Percentiles rank a stretch among this genome's conserved stretches.
phyloP scores from a whole-genome alignment of 2,888 invertebrate species.

The Mythimna lalbum region DNA sequence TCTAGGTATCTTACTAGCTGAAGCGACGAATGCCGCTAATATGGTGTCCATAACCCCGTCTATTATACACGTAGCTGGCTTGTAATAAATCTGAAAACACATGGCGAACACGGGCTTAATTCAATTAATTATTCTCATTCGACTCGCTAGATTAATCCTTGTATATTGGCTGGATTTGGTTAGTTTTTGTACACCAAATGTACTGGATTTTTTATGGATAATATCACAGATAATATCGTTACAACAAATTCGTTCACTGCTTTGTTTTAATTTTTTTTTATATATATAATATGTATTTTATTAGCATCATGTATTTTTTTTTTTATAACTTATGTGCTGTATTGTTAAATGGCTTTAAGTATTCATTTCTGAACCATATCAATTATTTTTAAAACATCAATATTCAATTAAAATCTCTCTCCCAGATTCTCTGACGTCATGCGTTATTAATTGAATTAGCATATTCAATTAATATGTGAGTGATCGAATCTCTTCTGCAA shows the following conservation, averaged over 20 bases:
- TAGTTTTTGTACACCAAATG: constrained; percentile 10
- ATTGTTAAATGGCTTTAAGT: not conserved
- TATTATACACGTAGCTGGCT: constrained; percentile 88
- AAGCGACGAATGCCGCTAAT: constrained; percentile 85
- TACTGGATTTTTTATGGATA: not conserved
- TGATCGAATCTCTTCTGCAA: constrained; percentile 40
- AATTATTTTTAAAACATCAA: constrained; percentile 6
- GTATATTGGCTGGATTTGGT: constrained; percentile 30
- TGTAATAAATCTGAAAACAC: constrained; percentile 85
- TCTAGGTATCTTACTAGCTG: constrained; percentile 80
- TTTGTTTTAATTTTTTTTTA: not conserved
- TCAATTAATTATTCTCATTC: constrained; percentile 62
- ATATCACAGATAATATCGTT: not conserved
- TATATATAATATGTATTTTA: too few species aligned
- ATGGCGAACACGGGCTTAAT: constrained; percentile 46
- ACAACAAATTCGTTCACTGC: not conserved
- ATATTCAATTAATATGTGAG: constrained; percentile 47
- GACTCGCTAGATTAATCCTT: constrained; percentile 44
- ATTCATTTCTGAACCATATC: not conserved
- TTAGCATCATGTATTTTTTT: not conserved
- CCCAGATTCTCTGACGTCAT: not conserved
- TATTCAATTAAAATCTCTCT: constrained; percentile 8
- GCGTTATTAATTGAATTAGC: constrained; percentile 25
- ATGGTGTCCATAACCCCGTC: constrained; percentile 88
- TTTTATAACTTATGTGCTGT: not conserved